phyloP scores from a whole-genome alignment of 1,140 invertebrate genomes.

The Macrotrachela quadricornifera region DNA sequence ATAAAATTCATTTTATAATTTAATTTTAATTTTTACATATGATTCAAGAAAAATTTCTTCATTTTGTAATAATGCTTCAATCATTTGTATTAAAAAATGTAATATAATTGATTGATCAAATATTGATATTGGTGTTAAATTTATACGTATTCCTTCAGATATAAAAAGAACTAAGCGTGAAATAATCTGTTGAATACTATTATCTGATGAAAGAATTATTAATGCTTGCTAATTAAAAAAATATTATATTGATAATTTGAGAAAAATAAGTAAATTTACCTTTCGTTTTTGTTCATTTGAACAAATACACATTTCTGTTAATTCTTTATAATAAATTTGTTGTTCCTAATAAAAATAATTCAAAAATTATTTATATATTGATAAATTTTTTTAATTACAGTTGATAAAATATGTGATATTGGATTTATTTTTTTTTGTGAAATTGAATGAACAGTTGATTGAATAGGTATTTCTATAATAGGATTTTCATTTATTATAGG shows the following conservation, averaged over 20 bases:
- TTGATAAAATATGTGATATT: too few relatives aligned
- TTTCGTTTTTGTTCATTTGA: slow-evolving; percentile 74
- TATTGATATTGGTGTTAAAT: too few relatives aligned
- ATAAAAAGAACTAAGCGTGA: slow-evolving; percentile 94
- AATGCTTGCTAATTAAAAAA: slow-evolving; percentile 56
- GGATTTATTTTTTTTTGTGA: too few relatives aligned
- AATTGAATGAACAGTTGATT: too few relatives aligned
- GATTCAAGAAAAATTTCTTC: slow-evolving; percentile 96
- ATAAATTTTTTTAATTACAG: too few relatives aligned
- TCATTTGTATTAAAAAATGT: slow-evolving; percentile 69
- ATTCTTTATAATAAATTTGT: slow-evolving; percentile 96
- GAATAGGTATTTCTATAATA: too few relatives aligned
- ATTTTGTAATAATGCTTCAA: slow-evolving; percentile 88
- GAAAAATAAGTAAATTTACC: slow-evolving; percentile 33
- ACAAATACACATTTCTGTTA: slow-evolving; percentile 95
- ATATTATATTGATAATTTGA: not conserved
- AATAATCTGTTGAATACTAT: slow-evolving; percentile 91
- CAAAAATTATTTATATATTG: too few relatives aligned
- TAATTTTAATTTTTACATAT: slow-evolving; percentile 23
- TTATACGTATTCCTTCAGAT: slow-evolving; percentile 59
- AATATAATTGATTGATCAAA: too few relatives aligned
- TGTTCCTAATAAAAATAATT: slow-evolving; percentile 45
- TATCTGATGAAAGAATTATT: slow-evolving; percentile 77
- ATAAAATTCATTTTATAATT: not conserved
- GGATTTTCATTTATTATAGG: slow-evolving; percentile 85